A percentile compares a stretch with the other conserved stretches of the same genome.
These are phyloP conservation scores for Sitta europaea DNA, from an alignment of 2,113 vertebrate genomes.

Conservation along the genomic window DNA sequence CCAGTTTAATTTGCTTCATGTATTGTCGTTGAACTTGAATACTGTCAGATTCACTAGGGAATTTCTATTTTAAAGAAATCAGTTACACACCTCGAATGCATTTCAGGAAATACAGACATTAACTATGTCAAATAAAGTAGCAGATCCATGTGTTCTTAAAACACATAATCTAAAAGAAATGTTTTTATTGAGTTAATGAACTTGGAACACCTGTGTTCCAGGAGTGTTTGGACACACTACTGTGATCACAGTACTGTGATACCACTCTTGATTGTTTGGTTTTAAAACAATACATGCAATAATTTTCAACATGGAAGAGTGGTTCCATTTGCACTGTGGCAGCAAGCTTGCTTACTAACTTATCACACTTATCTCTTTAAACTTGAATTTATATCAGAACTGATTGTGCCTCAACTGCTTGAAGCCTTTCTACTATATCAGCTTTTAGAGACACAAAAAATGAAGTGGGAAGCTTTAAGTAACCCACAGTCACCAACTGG, in stretches of 20 bases:
- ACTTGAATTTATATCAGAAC: slow-evolving; percentile 4
- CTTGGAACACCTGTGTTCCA: neutral
- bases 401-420: slow-evolving; percentile 3
- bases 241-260: neutral
- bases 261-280: neutral
- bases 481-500: neutral
- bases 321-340: slow-evolving; percentile 1
- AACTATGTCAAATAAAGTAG: neutral
- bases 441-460: neutral
- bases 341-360: neutral
- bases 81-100: neutral
- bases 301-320: neutral
- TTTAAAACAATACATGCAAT: neutral
- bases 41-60: neutral
- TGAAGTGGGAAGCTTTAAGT: neutral
- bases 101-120: neutral
- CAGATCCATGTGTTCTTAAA: neutral
- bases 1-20: neutral
- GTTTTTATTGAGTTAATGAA: neutral
- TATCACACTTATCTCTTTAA: neutral
- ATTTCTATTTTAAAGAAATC: neutral
- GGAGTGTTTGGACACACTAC: neutral
- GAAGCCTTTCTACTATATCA: neutral
- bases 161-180: neutral
- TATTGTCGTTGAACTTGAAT: neutral